Evolutionary conservation across 2,888 invertebrate species (phyloP), one percentile per base, ranked within the genome.

Genomic region (Eupeodes luniger): DNA sequence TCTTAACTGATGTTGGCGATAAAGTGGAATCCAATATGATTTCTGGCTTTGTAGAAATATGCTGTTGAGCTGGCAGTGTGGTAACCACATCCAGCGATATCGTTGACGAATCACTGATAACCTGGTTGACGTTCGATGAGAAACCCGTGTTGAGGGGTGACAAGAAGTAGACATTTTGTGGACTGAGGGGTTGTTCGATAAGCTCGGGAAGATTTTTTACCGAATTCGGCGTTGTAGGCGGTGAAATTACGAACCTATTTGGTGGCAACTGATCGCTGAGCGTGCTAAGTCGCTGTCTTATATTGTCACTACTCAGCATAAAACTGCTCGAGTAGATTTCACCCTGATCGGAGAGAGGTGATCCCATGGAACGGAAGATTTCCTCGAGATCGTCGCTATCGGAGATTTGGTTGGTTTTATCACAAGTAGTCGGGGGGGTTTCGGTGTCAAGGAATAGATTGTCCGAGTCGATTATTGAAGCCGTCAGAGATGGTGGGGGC

Each of bases 11-110:
- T 4, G 91, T 92, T 16, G 93, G 93, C 40, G 94, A 93, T 53
- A 93, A 91, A 11, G 93, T 93, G 11, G 93, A 93, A 85, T 93
- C 93, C 82, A 93, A 91, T 81, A 93, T 94, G 82, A 94, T 94
- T 92, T 94, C 93, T 72, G 93, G 93, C 89, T 93, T 94, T 64
- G 93, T 91, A 66, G 93, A 92, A 87, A 91, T 91, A 89, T 92
- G 91, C 66, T 91, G 91, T 47, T 91, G 91, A 61, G 91, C 89
- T 62, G 93, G 91, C 81, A 93, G 89, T 70, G 92, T 90, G 57
- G 93, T 92, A 64, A 94, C 91, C 74, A 93, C 92, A 89, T 93
- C 94, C 89, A 93, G 89, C 12, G 93, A 94, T 76, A 93, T 92
- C 16, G 93, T 93, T 53, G 94, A 93, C 14, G 93, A 91, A 90